Percentiles rank a stretch among this genome's conserved stretches.
phyloP scores from a whole-genome alignment of 2,888 invertebrate genomes.

The Spisula subtruncata region DNA sequence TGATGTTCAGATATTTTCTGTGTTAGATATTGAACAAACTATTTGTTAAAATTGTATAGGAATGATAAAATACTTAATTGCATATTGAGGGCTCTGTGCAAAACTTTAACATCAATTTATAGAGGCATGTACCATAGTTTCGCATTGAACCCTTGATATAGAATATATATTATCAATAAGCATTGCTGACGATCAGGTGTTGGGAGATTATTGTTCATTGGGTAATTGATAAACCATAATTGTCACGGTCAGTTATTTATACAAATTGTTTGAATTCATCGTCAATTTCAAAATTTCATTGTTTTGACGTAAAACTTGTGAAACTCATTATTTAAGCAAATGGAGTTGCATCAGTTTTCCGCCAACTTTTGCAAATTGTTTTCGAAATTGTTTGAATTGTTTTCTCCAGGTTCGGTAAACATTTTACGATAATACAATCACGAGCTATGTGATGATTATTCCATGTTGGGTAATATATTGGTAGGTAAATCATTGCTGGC shows the following conservation, averaged over 20 bases:
- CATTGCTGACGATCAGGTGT: background rate
- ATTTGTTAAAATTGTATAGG: background rate
- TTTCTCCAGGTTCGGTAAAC: background rate
- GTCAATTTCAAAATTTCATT: too few species aligned
- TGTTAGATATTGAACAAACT: background rate
- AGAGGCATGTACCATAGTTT: too few species aligned
- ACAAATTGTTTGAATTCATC: too few species aligned
- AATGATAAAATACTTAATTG: too few species aligned
- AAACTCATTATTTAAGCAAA: too few species aligned
- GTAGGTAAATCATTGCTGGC: background rate
- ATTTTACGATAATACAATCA: conserved; percentile 13
- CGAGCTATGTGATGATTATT: conserved; percentile 2
- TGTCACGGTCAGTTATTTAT: conserved; percentile 6
- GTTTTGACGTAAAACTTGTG: too few species aligned
- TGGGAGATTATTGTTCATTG: background rate
- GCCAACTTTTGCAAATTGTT: too few species aligned
- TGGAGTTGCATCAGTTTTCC: too few species aligned
- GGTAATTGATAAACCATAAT: background rate
- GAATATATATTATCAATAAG: conserved; percentile 9
- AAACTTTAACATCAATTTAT: too few species aligned
- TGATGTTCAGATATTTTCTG: background rate
- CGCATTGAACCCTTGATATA: too few species aligned
- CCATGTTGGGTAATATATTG: background rate
- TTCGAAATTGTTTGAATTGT: conserved; percentile 23
- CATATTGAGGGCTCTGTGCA: too few species aligned